Evolutionary conservation across 2,113 vertebrate genomes (phyloP), one percentile per base, ranked within the genome.

Genomic region (Aspiorhynchus laticeps): DNA sequence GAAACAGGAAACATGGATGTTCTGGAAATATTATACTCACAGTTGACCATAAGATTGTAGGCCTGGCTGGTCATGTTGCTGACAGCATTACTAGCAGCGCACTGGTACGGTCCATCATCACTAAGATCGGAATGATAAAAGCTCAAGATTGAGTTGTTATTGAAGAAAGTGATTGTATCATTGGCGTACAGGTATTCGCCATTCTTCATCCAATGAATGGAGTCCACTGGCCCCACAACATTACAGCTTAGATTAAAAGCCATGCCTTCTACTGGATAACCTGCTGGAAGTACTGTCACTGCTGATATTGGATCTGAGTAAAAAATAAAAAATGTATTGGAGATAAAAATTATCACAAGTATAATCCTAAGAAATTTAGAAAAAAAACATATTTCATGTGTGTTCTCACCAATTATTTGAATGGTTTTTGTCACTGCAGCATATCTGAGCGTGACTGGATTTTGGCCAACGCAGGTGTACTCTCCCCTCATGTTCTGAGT

Each of bases 401-500:
- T 48, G 46, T 48, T 48, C 46, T 48, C 46, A 95, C 94, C 92
- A 65, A 92, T 2, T 75, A 95, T 83, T 0, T 0, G 17, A 75
- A 95, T 92, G 1, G 2, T 5, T 53, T 19, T 73, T 9, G 67
- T 91, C 28, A 69, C 2, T 0, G 33, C 90, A 87, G 6, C 88
- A 74, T 67, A 90, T 84, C 88, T 91, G 4, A 26, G 26, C 0
- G 94, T 95, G 76, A 89, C 90, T 0, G 43, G n/a, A 88, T 95
- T 95, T 82, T 92, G 24, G 80, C 91, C 81, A 4, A 88, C 3
- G 41, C 95, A 95, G 26, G 79, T 85, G 84, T 95, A 95, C 15
- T 11, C 67, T 85, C 94, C 95, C 0, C 92, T 91, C 1, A 89
- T 4, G 81, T 1, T 91, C 53, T 24, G 3, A 4, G 36, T 31